Base-by-base conservation (phyloP, 2,797 vertebrate genomes). In the Epinephelus coioides region DNA sequence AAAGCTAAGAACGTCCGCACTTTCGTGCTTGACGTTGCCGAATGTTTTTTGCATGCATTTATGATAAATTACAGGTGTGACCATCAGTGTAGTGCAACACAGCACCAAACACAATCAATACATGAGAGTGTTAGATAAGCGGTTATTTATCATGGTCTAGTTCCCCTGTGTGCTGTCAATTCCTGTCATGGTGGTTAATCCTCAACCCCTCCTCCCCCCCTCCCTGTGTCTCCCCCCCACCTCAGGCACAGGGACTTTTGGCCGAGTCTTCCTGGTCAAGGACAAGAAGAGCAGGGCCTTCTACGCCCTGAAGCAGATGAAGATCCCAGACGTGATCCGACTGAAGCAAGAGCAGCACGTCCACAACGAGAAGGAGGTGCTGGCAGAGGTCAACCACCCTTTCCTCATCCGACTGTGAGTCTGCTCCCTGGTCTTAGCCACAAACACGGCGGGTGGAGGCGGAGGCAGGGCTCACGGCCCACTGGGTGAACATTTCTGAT, bases 321-420 rank as follows among this genome's bases (percentile, higher is more conserved):
- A 97, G 91, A 99, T 99, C 92, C 95, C 96, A 0, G 98, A 99
- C 49, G 97, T 99, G 63, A 97, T 98, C 89, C 95, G 97, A 9
- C 95, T 99, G 82, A 98, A 98, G 89, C 98, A 99, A 92, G 97
- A 99, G 71, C 97, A 98, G 27, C 98, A 99, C 0, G 98, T 99
- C 9, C 97, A 98, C 93, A 99, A 98, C 6, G 97, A 99, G 91
- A 99, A 99, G 87, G 95, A 97, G 17, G 98, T 98, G 59, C 94
- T 99, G 78, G 91, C 92, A 23, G 97, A 98, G 83, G 96, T 97
- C 86, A 96, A 93, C 89, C 97, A 99, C 90, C 96, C 97, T 0
- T 98, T 98, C 91, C 95, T 98, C 83, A 96, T 99, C 83, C 92
- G 93, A 85, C 91, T 98, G 98, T 99, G 94, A 98, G 98, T 97